phyloP scores from a whole-genome alignment of 2,888 invertebrate genomes.

The Drosophila kambysellisi region DNA sequence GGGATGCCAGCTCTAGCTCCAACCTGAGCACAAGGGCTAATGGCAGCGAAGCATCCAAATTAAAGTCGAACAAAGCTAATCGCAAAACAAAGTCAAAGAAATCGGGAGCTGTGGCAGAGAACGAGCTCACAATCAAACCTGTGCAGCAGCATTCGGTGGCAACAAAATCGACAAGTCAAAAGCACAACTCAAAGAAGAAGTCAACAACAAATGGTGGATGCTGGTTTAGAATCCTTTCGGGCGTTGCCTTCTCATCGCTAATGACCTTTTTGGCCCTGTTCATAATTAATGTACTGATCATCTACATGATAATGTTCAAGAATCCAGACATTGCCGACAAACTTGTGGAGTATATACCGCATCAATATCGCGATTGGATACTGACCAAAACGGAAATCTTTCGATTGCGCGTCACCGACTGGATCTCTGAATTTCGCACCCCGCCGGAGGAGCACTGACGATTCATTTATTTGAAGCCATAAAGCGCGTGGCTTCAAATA shows the following conservation, averaged over 20 bases:
- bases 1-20: constrained; percentile 25
- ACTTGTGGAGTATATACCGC: constrained; percentile 82
- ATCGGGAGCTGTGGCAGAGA: constrained; percentile 41
- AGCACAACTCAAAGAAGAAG: constrained; percentile 68
- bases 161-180: constrained; percentile 50
- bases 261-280: constrained; percentile 82
- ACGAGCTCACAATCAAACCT: constrained; percentile 66
- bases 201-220: constrained; percentile 25
- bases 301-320: constrained; percentile 84
- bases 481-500: constrained; percentile 72
- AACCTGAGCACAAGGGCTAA: constrained; percentile 40
- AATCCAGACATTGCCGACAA: constrained; percentile 84
- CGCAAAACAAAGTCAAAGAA: constrained; percentile 73
- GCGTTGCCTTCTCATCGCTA: constrained; percentile 80
- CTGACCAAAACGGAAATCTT: constrained; percentile 83
- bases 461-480: constrained; percentile 83
- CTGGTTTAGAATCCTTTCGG: constrained; percentile 40
- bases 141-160: constrained; percentile 20
- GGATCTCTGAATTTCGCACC: constrained; percentile 83
- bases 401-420: constrained; percentile 83
- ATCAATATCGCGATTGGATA: constrained; percentile 84
- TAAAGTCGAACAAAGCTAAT: constrained; percentile 66
- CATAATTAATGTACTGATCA: constrained; percentile 79
- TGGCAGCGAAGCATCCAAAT: constrained; percentile 36
- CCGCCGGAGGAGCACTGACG: constrained; percentile 83